A percentile compares a stretch with the other conserved stretches of the same genome.
Evolutionary conservation across 2,797 vertebrate species (phyloP).

Genomic region (Jordanella pulchra): DNA sequence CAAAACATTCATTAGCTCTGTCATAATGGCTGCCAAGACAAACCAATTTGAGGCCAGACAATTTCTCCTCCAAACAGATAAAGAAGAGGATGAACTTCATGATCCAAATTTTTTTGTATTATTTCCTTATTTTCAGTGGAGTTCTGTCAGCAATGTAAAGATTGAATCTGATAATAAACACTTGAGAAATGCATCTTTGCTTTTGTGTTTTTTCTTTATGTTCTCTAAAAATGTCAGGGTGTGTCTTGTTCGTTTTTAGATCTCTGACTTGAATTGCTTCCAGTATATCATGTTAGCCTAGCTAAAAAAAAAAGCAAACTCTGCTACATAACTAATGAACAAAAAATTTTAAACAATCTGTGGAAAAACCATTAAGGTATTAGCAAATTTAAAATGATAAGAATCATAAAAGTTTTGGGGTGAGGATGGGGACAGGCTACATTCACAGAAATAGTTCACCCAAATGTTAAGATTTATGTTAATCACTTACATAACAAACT

Average conservation of each 20-base stretch:
- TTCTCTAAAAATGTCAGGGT: neutral
- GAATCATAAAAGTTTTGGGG: too few species aligned
- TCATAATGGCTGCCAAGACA: conserved; percentile 47
- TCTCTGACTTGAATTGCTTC: neutral
- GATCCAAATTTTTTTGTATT: conserved; percentile 39
- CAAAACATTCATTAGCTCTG: conserved; percentile 52
- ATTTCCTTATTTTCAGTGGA: neutral
- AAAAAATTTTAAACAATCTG: neutral
- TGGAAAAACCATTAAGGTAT: neutral
- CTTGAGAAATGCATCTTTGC: neutral
- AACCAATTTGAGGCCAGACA: conserved; percentile 42
- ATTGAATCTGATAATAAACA: neutral
- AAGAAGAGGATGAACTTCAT: conserved; percentile 38
- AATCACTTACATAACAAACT: too few species aligned
- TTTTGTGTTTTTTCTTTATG: neutral
- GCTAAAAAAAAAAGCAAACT: neutral
- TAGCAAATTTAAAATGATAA: too few species aligned
- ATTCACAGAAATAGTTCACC: too few species aligned
- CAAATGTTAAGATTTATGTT: too few species aligned
- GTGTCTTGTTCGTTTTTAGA: neutral
- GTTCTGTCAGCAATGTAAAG: neutral
- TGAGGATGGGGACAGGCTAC: too few species aligned
- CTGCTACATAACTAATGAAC: neutral
- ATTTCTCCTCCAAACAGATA: conserved; percentile 31
- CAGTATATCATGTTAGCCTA: neutral